Evolutionary conservation across 2,113 vertebrate genomes (phyloP), one percentile per base, ranked within the genome.

Genomic region (Rhea americana): DNA sequence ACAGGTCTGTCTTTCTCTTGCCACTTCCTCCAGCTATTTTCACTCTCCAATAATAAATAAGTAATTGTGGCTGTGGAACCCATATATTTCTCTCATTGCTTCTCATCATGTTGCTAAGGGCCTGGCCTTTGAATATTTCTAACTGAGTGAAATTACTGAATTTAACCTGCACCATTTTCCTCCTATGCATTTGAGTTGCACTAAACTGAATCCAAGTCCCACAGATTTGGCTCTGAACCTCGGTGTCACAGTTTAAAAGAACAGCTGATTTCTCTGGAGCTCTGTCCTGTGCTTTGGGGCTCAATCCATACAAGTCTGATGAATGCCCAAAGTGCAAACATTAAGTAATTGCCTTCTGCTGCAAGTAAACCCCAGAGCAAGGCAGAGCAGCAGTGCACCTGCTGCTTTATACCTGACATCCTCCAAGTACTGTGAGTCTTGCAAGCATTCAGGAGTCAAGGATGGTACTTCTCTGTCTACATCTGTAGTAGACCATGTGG

Each of bases 341-440:
- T 96, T 93, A 96, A 95, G 81, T 94, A 96, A 96, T 90, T 91
- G 65, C 90, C 82, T 94, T 91, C 66, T 59, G 28, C 85, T 93
- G 56, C 41, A 80, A 91, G 82, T 51, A 97, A 96, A 93, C 80
- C 91, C 37, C 74, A 82, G 83, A 89, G 75, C 92, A 94, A 87
- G 80, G 62, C 76, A 91, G n/a, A 92, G 89, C 65, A 96, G 78
- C 72, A 92, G 82, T 63, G 71, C 58, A 97, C 73, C 85, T 94
- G 59, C 87, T 88, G 58, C 61, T 88, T 75, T 75, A 62, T 59
- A 86, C 79, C 41, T 82, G 77, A 53, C 22, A 63, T 77, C 48
- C 82, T 20, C 32, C 35, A 70, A 68, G 7, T 61, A n/a, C 90
- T 50, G 28, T 70, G 85, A 86, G 80, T 67, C 85, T 70, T 62